These are phyloP conservation scores for Leptinotarsa texana DNA, from an alignment of 1,140 invertebrate species.

Conservation along the genomic window DNA sequence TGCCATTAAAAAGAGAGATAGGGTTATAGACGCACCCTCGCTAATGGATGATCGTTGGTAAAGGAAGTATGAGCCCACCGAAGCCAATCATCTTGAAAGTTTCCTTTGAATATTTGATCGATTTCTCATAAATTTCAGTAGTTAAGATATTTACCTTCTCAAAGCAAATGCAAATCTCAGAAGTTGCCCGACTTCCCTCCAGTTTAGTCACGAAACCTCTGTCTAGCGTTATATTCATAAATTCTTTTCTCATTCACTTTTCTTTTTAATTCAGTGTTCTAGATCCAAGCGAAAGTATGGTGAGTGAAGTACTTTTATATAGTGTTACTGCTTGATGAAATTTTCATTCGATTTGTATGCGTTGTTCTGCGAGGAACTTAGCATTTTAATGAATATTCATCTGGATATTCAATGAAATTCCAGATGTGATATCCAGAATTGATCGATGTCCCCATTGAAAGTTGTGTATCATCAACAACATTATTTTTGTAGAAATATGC, in stretches of 20 bases:
- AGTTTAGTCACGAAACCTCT: slow-evolving; percentile 24
- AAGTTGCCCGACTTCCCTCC: slow-evolving; percentile 31
- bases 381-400: too few relatives aligned
- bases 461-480: too few relatives aligned
- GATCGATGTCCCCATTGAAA: too few relatives aligned
- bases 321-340: too few relatives aligned
- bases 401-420: too few relatives aligned
- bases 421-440: too few relatives aligned
- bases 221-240: slow-evolving; percentile 5
- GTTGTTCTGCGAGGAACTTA: too few relatives aligned
- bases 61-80: background rate
- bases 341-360: too few relatives aligned
- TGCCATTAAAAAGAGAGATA: background rate
- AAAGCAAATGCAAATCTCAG: slow-evolving; percentile 43
- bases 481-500: too few relatives aligned
- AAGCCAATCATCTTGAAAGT: slow-evolving; percentile 27
- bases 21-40: background rate
- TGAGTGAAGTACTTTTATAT: background rate
- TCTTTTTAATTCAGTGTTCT: background rate
- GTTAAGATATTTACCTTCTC: slow-evolving; percentile 32
- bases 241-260: background rate
- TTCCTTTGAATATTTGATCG: slow-evolving; percentile 31
- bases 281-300: background rate
- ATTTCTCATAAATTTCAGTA: slow-evolving; percentile 40
- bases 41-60: slow-evolving; percentile 10